Base-by-base conservation (phyloP, 2,113 vertebrate genomes). In the Pollachius pollachius region DNA sequence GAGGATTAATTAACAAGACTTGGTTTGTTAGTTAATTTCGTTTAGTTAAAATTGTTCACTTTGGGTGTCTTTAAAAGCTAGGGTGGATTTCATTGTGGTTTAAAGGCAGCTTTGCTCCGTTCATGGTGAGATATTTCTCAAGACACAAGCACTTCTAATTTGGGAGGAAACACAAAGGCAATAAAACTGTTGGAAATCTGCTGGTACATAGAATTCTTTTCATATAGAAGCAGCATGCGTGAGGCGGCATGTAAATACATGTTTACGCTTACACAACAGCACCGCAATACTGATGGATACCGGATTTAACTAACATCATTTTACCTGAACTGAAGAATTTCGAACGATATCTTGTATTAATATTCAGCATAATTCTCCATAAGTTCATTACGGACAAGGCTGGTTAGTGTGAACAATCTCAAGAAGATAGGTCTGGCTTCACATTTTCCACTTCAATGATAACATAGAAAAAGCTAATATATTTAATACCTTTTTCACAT, bases 51-150 rank as follows among this genome's bases (percentile, higher is more conserved):
- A 17, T 48, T 48, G 34, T 64, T 37, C 62, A 41, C 62, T 37
- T 64, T 64, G 62, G 17, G 30, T 17, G 30, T 41, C 30, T 64
- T n/a, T 34, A 64, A n/a, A 37, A n/a, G 37, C 62, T 19, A 64
- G 15, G n/a, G n/a, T n/a, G 62, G 41, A 48, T 48, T 64, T 18
- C 30, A 34, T 48, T 64, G 34, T n/a, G 15, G 8, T 37, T 37
- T 41, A 64, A 64, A 64, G n/a, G 30, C 62, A 64, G 62, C 30
- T 4, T n/a, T 64, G 62, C 27, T 41, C 62, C 62, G 11, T 18
- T 37, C 30, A 30, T 41, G 62, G 18, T 34, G 17, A 37, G 62
- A 64, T 64, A 41, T 34, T 16, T 15, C 62, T 62, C 60, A 17
- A 19, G 30, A 34, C 16, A n/a, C 15, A 30, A 64, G 18, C 62